Conservation (phyloP, 2,797 vertebrate species). For the Manis crassicaudata region DNA sequence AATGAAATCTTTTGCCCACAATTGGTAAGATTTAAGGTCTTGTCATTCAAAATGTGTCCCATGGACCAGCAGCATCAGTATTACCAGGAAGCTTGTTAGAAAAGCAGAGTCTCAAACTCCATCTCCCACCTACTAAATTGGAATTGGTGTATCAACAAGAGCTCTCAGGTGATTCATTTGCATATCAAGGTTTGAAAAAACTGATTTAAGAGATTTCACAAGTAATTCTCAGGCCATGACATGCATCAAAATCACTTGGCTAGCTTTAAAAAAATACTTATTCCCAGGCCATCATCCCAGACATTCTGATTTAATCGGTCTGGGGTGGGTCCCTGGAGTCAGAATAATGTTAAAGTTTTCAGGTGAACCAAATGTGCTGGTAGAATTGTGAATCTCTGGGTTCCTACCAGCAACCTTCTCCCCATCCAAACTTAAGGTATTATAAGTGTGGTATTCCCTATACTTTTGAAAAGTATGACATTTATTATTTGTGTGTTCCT, state of each 20-base stretch:
- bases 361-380: neutral
- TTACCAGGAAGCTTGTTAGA: neutral
- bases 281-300: neutral
- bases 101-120: neutral
- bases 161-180: neutral
- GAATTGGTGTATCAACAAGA: neutral
- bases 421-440: neutral
- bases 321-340: neutral
- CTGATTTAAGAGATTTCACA: neutral
- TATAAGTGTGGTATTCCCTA: neutral
- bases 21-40: neutral
- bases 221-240: neutral
- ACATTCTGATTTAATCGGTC: neutral
- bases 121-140: neutral
- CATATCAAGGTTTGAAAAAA: neutral
- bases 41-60: neutral
- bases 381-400: neutral
- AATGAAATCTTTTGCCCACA: neutral
- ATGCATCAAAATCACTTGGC: neutral
- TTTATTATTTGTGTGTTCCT: neutral
- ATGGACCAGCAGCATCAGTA: neutral
- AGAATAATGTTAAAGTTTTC: neutral
- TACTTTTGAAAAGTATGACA: neutral
- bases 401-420: neutral
- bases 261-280: neutral